These are phyloP conservation scores for Donacobius atricapilla DNA, from an alignment of 2,113 vertebrate species.

Conservation along the genomic window DNA sequence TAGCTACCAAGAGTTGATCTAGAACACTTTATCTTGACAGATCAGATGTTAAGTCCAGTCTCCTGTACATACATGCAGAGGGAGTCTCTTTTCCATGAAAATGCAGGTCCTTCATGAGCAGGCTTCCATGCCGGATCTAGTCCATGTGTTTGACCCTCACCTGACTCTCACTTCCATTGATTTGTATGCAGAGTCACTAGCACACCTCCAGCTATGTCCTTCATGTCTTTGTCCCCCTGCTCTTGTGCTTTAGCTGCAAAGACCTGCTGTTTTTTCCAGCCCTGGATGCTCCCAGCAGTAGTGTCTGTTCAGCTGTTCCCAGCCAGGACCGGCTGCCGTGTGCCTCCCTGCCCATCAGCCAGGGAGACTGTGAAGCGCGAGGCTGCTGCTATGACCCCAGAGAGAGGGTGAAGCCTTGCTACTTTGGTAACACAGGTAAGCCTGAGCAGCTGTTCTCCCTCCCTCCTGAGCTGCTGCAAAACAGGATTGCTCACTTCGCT, in stretches of 20 bases:
- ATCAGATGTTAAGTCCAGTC: neutral
- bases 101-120: neutral
- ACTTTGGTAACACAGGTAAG: constrained; percentile 67
- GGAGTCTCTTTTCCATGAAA: neutral
- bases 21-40: neutral
- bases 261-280: neutral
- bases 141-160: neutral
- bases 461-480: neutral
- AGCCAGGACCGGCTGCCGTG: constrained; percentile 18
- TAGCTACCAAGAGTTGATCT: neutral
- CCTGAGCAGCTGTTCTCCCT: neutral
- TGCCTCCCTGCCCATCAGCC: neutral
- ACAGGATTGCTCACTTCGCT: neutral
- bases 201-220: neutral
- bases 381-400: constrained; percentile 59
- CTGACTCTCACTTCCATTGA: neutral
- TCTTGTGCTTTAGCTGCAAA: neutral
- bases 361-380: neutral
- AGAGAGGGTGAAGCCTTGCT: constrained; percentile 50
- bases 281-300: neutral
- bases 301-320: constrained; percentile 5
- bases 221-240: neutral
- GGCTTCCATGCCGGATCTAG: neutral
- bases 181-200: neutral
- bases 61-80: neutral